Evolutionary conservation across 2,888 invertebrate genomes (phyloP).

Genomic region (Lepeophtheirus nordmannii): DNA sequence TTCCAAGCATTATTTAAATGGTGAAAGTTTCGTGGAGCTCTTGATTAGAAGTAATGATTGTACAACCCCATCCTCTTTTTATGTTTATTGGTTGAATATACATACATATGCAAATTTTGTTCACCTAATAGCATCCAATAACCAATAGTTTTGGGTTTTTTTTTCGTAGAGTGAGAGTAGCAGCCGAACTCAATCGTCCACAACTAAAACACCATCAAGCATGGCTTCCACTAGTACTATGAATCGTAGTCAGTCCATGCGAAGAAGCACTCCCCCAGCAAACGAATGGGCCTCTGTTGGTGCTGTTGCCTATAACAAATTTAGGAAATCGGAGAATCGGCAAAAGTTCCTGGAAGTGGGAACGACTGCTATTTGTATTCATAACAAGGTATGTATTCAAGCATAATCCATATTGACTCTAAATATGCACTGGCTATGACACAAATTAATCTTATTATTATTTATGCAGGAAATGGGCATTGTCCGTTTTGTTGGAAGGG

Average conservation of each 20-base stretch:
- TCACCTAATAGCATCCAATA: too few species aligned
- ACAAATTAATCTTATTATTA: not conserved
- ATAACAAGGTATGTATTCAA: slow-evolving; percentile 13
- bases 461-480: slow-evolving; percentile 30
- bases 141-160: too few species aligned
- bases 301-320: slow-evolving; percentile 2
- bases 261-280: not conserved
- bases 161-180: too few species aligned
- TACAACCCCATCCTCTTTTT: too few species aligned
- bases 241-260: not conserved
- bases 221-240: not conserved
- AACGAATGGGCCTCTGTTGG: slow-evolving; percentile 9
- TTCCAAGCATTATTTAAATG: too few species aligned
- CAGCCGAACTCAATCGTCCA: too few species aligned
- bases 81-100: too few species aligned
- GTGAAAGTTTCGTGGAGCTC: too few species aligned
- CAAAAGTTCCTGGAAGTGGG: slow-evolving; percentile 13
- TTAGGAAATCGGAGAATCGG: not conserved
- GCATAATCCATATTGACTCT: not conserved
- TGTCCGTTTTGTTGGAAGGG: slow-evolving; percentile 36
- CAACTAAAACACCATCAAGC: not conserved
- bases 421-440: not conserved
- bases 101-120: too few species aligned
- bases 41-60: too few species aligned
- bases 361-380: slow-evolving; percentile 13